Base-by-base conservation (phyloP, 2,113 vertebrate species). In the Chaetodon auriga region DNA sequence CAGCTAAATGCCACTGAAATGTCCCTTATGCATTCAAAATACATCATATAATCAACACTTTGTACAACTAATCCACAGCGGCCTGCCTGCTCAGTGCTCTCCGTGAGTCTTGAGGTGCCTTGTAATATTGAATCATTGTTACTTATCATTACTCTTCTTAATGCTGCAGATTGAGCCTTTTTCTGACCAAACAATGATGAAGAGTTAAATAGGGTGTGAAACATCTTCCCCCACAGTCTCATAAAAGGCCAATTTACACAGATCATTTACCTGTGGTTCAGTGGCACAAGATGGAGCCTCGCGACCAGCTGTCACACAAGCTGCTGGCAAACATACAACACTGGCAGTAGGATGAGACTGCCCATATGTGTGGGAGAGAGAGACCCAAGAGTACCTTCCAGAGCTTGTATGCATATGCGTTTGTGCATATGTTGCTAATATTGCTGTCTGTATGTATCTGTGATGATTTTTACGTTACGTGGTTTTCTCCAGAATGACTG, bases 191-290 rank as follows among this genome's bases (percentile, higher is more conserved):
- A 92, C 68, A 80, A 79, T 82, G 85, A 86, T 80, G 87, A 84
- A 74, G 74, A 84, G 87, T 90, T 94, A 91, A 93, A 94, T 85
- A 81, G 93, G 60, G 89, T 93, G 90, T 94, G 87, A 92, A 92
- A 89, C 82, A 90, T 90, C 84, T 84, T 74, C 74, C 87, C 88
- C 87, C 48, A 58, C 65, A 82, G 86, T 75, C 86, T 71, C 77
- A 92, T 92, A 93, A 93, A 94, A 85, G 81, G n/a, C 86, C 86
- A 90, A 85, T 92, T 92, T 93, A 90, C 84, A 93, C 92, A 90
- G 82, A 92, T 92, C 86, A 94, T 94, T 93, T 90, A 93, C 83
- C 68, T 3, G 7, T 11, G 30, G 81, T 74, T 73, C 78, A 76
- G 55, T 80, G 63, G 54, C 86, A 84, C 83, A 87, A 66, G 85